Conservation (phyloP, 2,888 invertebrate species). For the Cecidostiba fungosa region DNA sequence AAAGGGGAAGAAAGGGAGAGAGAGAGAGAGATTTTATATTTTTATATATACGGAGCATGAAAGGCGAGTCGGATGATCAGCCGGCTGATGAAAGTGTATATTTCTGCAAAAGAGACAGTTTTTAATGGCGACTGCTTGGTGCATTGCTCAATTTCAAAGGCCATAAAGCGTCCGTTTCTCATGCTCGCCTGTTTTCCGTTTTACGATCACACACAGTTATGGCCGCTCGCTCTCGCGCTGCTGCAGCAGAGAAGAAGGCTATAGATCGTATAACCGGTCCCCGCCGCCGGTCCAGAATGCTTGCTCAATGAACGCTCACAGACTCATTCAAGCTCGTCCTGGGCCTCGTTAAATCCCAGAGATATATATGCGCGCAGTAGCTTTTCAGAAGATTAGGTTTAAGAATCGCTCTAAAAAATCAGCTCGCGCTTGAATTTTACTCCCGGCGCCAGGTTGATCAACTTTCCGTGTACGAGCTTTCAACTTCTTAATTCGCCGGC, state of each 20-base stretch:
- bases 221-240: not conserved
- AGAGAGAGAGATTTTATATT: constrained; percentile 27
- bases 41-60: constrained; percentile 46
- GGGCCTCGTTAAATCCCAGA: not conserved
- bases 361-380: not conserved
- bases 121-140: constrained; percentile 57
- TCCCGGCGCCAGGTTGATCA: not conserved
- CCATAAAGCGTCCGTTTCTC: constrained; percentile 54
- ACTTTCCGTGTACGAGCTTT: not conserved
- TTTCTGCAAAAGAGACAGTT: constrained; percentile 59
- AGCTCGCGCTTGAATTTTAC: not conserved
- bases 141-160: constrained; percentile 59
- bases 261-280: constrained; percentile 17
- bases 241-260: not conserved
- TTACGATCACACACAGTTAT: constrained; percentile 41
- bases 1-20: no score
- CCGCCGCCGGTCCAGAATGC: not conserved
- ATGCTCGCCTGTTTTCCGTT: constrained; percentile 46
- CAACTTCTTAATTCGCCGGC: not conserved
- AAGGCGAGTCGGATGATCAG: constrained; percentile 36
- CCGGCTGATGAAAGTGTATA: constrained; percentile 54
- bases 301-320: not conserved
- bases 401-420: not conserved
- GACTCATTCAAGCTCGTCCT: constrained; percentile 8
- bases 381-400: constrained; percentile 11